Percentiles rank a stretch among this genome's conserved stretches.
These are phyloP conservation scores for Drosophila tanythrix DNA, from an alignment of 2,888 invertebrate genomes.

Conservation along the genomic window DNA sequence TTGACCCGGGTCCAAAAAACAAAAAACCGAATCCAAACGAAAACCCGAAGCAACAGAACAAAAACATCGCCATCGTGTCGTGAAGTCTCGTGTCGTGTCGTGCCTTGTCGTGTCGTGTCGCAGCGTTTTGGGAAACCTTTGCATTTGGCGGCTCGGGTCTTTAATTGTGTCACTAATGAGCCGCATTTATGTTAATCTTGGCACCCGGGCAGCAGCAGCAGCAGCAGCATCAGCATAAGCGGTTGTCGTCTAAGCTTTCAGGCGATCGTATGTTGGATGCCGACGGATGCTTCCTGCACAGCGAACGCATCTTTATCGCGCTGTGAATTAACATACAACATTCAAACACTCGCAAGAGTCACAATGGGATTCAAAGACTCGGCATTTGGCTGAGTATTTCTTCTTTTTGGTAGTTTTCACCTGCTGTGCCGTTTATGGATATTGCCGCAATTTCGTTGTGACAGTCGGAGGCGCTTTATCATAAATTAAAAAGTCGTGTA, in stretches of 20 bases:
- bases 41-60: constrained; percentile 14
- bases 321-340: constrained; percentile 65
- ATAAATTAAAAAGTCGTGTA: constrained; percentile 80
- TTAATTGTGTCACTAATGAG: constrained; percentile 82
- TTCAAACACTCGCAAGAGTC: constrained; percentile 39
- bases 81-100: constrained; percentile 3
- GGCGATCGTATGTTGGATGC: constrained; percentile 37
- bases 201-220: constrained; percentile 61
- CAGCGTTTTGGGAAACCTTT: constrained; percentile 21
- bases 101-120: constrained; percentile 19
- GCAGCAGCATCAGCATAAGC: neutral
- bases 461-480: constrained; percentile 82
- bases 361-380: constrained; percentile 28
- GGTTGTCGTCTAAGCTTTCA: constrained; percentile 63
- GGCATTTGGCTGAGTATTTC: constrained; percentile 25
- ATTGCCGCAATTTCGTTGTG: constrained; percentile 81
- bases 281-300: constrained; percentile 24
- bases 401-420: constrained; percentile 76
- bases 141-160: constrained; percentile 53
- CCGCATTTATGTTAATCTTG: constrained; percentile 79
- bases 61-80: constrained; percentile 13
- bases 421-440: constrained; percentile 81
- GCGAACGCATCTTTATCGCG: constrained; percentile 57
- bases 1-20: constrained; percentile 48
- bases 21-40: constrained; percentile 11